Conservation (phyloP, 2,797 vertebrate genomes). For the Oophaga sylvatica region DNA sequence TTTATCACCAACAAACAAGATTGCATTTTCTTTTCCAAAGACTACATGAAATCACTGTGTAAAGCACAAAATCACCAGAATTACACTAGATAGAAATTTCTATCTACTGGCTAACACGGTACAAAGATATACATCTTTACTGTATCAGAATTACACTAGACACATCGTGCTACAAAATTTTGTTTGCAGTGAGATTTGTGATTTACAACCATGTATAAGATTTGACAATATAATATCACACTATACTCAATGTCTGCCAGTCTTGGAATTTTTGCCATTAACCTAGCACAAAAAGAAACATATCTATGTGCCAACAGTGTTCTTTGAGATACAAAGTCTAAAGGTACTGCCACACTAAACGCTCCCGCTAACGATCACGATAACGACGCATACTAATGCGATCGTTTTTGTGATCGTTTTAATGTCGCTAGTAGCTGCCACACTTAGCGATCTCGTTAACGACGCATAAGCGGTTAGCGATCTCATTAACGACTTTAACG, state of each 20-base stretch:
- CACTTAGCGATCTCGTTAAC: too few relatives aligned
- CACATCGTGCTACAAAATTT: too few relatives aligned
- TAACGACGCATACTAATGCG: too few relatives aligned
- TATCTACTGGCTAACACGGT: too few relatives aligned
- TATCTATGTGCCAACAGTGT: neutral
- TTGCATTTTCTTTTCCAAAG: neutral
- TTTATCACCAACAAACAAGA: constrained; percentile 15
- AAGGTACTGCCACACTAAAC: too few relatives aligned
- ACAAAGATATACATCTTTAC: too few relatives aligned
- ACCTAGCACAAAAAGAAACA: neutral
- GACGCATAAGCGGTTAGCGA: too few relatives aligned
- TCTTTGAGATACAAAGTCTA: too few relatives aligned
- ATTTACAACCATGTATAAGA: neutral
- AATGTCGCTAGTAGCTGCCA: too few relatives aligned
- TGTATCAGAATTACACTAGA: neutral
- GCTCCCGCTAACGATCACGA: too few relatives aligned
- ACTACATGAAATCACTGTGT: neutral
- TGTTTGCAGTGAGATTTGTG: neutral
- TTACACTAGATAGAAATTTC: neutral
- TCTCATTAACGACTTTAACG: too few relatives aligned
- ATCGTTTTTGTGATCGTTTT: too few relatives aligned
- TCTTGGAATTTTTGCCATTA: neutral
- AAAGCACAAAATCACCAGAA: neutral
- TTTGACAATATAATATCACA: neutral
- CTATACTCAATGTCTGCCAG: neutral